These are phyloP conservation scores for Andinoacara biseriatus DNA, from an alignment of 2,113 vertebrate species.

Conservation along the genomic window DNA sequence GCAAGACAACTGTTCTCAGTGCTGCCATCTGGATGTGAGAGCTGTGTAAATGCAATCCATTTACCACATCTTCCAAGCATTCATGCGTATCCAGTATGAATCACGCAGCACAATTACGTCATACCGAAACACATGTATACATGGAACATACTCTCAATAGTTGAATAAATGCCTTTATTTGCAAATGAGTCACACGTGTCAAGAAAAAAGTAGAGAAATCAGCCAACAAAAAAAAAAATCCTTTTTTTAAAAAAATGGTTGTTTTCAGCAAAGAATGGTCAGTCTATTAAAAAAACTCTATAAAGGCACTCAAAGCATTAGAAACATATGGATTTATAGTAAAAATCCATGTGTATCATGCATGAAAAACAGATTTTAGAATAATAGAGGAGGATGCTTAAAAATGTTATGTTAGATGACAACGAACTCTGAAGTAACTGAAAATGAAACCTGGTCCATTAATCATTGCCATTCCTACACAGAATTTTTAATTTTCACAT, in stretches of 20 bases:
- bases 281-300: background rate
- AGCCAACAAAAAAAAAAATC: background rate
- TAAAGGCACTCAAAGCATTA: background rate
- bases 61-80: background rate
- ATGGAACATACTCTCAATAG: background rate
- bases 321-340: background rate
- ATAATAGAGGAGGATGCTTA: background rate
- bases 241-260: background rate
- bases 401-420: background rate
- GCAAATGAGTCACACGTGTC: background rate
- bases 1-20: background rate
- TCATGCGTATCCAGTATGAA: background rate
- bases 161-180: background rate
- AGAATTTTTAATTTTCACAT: background rate
- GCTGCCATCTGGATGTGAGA: constrained; percentile 55
- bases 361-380: background rate
- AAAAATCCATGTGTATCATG: background rate
- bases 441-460: background rate
- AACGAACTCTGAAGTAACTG: background rate
- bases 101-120: background rate
- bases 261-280: background rate
- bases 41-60: background rate
- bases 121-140: background rate
- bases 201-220: background rate
- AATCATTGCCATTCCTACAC: background rate